Base-by-base conservation (phyloP, 2,113 vertebrate genomes). In the Rhea pennata region DNA sequence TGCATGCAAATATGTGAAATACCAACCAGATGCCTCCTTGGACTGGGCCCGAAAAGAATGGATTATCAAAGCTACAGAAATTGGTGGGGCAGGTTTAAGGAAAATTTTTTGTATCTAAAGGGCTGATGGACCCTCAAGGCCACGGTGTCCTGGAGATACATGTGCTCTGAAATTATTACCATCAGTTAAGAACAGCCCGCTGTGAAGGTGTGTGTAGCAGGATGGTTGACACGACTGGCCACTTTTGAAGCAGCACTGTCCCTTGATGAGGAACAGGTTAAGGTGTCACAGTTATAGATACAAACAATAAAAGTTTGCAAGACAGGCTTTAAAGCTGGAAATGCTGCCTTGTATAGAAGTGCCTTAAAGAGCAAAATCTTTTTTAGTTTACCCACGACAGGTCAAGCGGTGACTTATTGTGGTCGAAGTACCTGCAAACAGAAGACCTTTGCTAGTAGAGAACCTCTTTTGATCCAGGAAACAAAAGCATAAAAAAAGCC, bases 121-220 rank as follows among this genome's bases (percentile, higher is more conserved):
- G 53, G 65, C 31, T 20, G 61, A 1, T 8, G 69, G 5, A 6
- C 69, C 50, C 36, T 0, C 33, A 46, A 69, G 46, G 23, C 33
- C 3, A 0, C 0, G 0, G 29, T 5, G 29, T 39, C 76, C 31
- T 88, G 16, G 1, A 0, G 2, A 1, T 15, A 2, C 3, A 0
- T 9, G 3, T 4, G 9, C 16, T 73, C 53, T 62, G 59, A 54
- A 54, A 4, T 83, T 15, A 21, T 3, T 0, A 1, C 54, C 24
- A 5, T n/a, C 0, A 0, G 44, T 23, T 46, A n/a, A 33, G 26
- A 51, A 53, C 48, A 53, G 17, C 11, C 22, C 1, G 0, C 56
- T 64, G 1, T 0, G 3, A 53, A 10, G 15, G 13, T 83, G 84
- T 39, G 20, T 50, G 73, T 16, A 39, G 44, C 9, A 4, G 1